A percentile compares a stretch with the other conserved stretches of the same genome.
phyloP scores from a whole-genome alignment of 2,113 vertebrate genomes.

The Corythornis cristatus region DNA sequence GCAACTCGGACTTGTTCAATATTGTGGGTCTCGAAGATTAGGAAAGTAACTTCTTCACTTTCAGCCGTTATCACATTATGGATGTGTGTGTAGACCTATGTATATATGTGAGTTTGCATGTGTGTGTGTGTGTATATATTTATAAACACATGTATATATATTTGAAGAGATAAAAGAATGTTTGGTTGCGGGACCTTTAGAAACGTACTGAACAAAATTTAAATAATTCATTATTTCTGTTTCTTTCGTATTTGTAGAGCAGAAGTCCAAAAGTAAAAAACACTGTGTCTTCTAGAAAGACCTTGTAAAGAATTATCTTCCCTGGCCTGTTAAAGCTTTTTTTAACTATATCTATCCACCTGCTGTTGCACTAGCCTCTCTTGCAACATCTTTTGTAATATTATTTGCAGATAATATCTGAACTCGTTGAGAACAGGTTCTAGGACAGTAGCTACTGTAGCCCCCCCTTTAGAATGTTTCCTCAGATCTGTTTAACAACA shows the following conservation, averaged over 20 bases:
- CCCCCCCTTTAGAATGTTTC: background rate
- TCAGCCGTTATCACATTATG: background rate
- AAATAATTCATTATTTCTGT: background rate
- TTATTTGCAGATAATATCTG: background rate
- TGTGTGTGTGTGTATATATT: background rate
- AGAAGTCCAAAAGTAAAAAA: background rate
- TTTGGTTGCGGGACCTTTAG: background rate
- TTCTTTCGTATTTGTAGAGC: background rate
- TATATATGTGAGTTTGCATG: too few species aligned
- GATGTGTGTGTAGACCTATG: too few species aligned
- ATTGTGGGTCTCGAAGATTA: background rate
- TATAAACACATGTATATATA: fast-evolving
- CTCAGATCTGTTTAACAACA: background rate
- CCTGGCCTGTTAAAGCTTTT: background rate
- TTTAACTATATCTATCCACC: background rate
- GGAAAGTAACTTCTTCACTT: background rate
- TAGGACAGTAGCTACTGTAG: background rate
- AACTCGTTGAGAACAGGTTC: background rate
- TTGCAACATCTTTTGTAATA: background rate
- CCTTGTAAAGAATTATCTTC: background rate
- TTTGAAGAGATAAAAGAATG: background rate
- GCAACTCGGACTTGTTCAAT: background rate
- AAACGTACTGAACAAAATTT: background rate
- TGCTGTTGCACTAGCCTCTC: background rate
- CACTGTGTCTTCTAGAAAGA: background rate